A percentile compares a stretch with the other conserved stretches of the same genome.
phyloP scores from a whole-genome alignment of 1,140 invertebrate species.

The Pachypsylla venusta region DNA sequence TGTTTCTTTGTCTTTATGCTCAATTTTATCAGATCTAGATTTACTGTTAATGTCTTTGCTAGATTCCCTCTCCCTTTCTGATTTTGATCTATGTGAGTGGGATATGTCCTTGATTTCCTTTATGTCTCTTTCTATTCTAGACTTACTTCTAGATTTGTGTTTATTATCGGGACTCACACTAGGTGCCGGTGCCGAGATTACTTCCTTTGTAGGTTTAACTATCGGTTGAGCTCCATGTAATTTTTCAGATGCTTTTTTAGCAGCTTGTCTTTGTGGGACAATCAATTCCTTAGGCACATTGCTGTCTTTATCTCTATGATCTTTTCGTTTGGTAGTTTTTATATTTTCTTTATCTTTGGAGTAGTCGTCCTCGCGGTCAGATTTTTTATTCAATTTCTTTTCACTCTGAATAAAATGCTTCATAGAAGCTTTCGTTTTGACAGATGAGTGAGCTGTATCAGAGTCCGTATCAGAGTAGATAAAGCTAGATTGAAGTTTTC shows the following conservation, averaged over 20 bases:
- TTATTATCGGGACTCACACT: slow-evolving; percentile 22
- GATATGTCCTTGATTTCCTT: slow-evolving; percentile 24
- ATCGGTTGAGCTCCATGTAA: slow-evolving; percentile 37
- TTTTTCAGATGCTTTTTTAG: slow-evolving; percentile 78
- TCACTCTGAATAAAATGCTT: slow-evolving; percentile 50
- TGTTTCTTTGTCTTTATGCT: slow-evolving; percentile 18
- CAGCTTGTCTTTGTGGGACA: slow-evolving; percentile 78
- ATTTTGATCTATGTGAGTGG: slow-evolving; percentile 29
- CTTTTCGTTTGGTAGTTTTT: slow-evolving; percentile 37
- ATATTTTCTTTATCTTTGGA: slow-evolving; percentile 39
- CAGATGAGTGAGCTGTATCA: slow-evolving; percentile 34
- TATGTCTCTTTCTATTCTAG: slow-evolving; percentile 26
- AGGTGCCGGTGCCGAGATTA: slow-evolving; percentile 16
- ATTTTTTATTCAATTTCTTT: background rate
- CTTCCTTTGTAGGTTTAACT: background rate
- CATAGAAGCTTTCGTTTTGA: slow-evolving; percentile 63
- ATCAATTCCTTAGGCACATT: slow-evolving; percentile 58
- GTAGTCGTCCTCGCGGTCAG: slow-evolving; percentile 24
- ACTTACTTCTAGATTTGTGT: slow-evolving; percentile 27
- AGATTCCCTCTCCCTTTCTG: background rate
- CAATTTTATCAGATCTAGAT: slow-evolving; percentile 26
- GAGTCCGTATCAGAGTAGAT: slow-evolving; percentile 61
- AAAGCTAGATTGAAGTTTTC: slow-evolving; percentile 32
- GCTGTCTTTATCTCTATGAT: slow-evolving; percentile 32
- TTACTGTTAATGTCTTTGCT: slow-evolving; percentile 31